Conservation (phyloP, 2,888 invertebrate species). For the Temnothorax ravouxi region DNA sequence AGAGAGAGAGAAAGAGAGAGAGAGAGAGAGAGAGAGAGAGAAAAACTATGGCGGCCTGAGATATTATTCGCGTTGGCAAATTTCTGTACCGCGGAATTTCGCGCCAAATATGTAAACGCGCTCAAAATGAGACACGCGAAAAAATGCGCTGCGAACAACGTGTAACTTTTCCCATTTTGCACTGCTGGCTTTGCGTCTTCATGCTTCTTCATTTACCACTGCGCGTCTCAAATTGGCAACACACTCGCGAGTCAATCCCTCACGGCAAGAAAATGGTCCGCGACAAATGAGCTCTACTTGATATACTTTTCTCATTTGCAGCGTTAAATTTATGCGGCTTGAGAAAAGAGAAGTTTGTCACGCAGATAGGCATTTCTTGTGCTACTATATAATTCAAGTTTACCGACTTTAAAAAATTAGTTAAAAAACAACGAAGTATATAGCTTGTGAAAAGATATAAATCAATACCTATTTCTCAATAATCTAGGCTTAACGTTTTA, state of each 20-base stretch:
- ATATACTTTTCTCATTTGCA: constrained; percentile 44
- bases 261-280: background rate
- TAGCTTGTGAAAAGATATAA: background rate
- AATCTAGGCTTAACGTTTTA: background rate
- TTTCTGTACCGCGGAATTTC: too few relatives aligned
- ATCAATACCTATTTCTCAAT: background rate
- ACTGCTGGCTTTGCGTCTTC: constrained; percentile 13
- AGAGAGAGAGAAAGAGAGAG: too few relatives aligned
- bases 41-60: too few relatives aligned
- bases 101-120: too few relatives aligned
- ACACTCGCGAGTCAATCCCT: constrained; percentile 30
- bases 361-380: background rate
- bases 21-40: too few relatives aligned
- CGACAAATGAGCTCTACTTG: constrained; percentile 36
- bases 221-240: constrained; percentile 41
- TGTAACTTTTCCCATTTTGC: constrained; percentile 52
- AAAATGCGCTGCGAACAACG: too few relatives aligned
- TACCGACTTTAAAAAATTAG: background rate
- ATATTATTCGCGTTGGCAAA: too few relatives aligned
- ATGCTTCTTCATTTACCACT: constrained; percentile 16
- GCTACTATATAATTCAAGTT: background rate
- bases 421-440: background rate
- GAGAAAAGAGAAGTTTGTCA: constrained; percentile 35
- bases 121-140: too few relatives aligned
- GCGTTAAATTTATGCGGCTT: constrained; percentile 31